Evolutionary conservation across 2,888 invertebrate species (phyloP), one percentile per base, ranked within the genome.

Genomic region (Torymus tubicola): DNA sequence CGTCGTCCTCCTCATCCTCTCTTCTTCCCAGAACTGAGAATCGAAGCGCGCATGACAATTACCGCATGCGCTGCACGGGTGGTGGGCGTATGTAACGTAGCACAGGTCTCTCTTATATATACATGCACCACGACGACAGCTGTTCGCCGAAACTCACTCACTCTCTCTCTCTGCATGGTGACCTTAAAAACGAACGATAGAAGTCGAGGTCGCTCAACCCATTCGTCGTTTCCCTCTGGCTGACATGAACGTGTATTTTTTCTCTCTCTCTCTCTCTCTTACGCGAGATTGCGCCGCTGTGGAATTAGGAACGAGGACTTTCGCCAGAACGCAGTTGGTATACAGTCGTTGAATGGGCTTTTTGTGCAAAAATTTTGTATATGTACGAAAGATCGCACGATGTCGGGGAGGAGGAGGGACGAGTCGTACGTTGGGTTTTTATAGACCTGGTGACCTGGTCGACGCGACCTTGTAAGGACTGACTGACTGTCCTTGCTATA

Each of bases 121-220:
- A 10, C 24, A 16, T 53, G 13, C 24, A 16, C 10, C 58, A 5
- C 57, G 21, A 21, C 55, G 52, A 24, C 69, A 64, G 63, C 73
- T 73, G 69, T 69, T 57, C 21, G 24, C 13, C 42, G 42, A 42
- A 42, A 42, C 42, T 42, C 31, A 31, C 2, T 31, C 31, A 5
- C 31, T 31, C 31, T 0, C 18, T n/a, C 64, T n/a, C 50, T 14
- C 52, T 60, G 68, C 11, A 13, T 50, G 11, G 55, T 61, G 53
- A 68, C 60, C 75, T 75, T 75, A 55, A 74, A 74, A 57, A 21
- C n/a, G n/a, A 14, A n/a, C 42, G 42, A 42, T 8, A 42, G 42
- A 58, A 21, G 13, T 4, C 24, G 31, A 61, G 67, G 67, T 72
- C 71, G 21, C 52, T 63, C 21, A 60, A 63, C 53, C 69, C 12